phyloP scores from a whole-genome alignment of 2,888 invertebrate species.

The Byasa hedistus region DNA sequence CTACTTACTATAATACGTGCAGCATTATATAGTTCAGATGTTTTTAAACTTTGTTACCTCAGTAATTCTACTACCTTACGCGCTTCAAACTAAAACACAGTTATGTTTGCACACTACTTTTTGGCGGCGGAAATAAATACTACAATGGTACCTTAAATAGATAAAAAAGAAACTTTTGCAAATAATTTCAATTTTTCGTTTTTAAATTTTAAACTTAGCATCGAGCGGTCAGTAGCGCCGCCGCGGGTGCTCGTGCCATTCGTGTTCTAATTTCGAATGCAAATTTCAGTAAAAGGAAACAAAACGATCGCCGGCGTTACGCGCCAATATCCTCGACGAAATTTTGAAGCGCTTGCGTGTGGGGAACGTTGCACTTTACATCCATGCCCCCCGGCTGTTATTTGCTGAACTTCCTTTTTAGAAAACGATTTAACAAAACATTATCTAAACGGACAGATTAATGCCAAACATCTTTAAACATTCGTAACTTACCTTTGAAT shows the following conservation, averaged over 20 bases:
- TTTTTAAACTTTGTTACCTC: too few species aligned
- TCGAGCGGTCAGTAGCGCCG: slow-evolving; percentile 63
- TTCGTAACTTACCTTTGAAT: slow-evolving; percentile 1
- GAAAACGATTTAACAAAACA: slow-evolving; percentile 35
- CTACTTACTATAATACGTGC: too few species aligned
- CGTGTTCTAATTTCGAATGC: slow-evolving; percentile 74
- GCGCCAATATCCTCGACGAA: slow-evolving; percentile 49
- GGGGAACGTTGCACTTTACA: slow-evolving; percentile 53
- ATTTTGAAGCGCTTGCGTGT: slow-evolving; percentile 63
- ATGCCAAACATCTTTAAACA: slow-evolving; percentile 10
- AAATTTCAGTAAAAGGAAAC: slow-evolving; percentile 64
- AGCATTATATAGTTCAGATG: too few species aligned
- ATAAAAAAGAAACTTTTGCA: too few species aligned
- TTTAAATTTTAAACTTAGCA: slow-evolving; percentile 27
- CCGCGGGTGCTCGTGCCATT: slow-evolving; percentile 72
- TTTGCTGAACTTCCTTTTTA: slow-evolving; percentile 44
- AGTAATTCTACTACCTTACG: too few species aligned
- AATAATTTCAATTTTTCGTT: not conserved
- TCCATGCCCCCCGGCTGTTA: slow-evolving; percentile 48
- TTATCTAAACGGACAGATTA: slow-evolving; percentile 24
- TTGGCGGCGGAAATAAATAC: too few species aligned
- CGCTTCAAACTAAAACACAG: too few species aligned
- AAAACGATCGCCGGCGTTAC: slow-evolving; percentile 40
- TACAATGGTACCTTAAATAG: too few species aligned
- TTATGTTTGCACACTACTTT: too few species aligned